Base-by-base conservation (phyloP, 2,888 invertebrate genomes). In the Andrena camellia region DNA sequence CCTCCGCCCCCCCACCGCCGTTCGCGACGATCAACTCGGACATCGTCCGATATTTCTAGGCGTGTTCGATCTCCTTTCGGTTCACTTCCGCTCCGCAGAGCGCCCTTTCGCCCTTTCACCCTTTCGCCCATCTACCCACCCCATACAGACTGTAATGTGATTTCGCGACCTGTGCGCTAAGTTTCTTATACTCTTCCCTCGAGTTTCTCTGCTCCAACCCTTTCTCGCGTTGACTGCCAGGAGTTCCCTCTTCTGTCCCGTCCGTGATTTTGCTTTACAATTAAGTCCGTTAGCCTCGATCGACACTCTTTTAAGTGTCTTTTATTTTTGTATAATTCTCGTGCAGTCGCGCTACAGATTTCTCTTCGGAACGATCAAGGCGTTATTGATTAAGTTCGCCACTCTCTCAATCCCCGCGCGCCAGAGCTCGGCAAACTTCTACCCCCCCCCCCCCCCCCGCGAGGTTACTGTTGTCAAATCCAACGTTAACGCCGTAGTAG, bases 31-130 rank as follows among this genome's bases (percentile, higher is more conserved):
- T 69, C 84, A 52, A 35, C 82, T 82, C 42, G 75, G 67, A 79
- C 84, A 52, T 77, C 74, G 69, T 74, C 64, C 81, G 79, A 87
- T 81, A 82, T 81, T 81, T 84, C 66, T 35, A 62, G 52, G 17
- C 8, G 69, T 63, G 71, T 79, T 78, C 74, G 68, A 70, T 69
- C 57, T 60, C 33, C 54, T 77, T 76, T 59, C 64, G 57, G 59
- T 54, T 20, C 68, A 17, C 68, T 62, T 52, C 35, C 10, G 42
- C 48, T 62, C 73, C 50, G 81, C 74, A 75, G 31, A 77, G 66
- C 81, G 70, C 48, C 71, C 69, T 26, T 68, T 68, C 48, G 67
- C 52, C 26, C 67, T 77, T 63, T 63, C 62, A 73, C 33, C 86
- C 13, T 29, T 62, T 67, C 33, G 72, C 60, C 29, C 63, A 75